Percentiles rank a stretch among this genome's conserved stretches.
Conservation (phyloP, 2,797 vertebrate species). For the Hippoglossus hippoglossus region DNA sequence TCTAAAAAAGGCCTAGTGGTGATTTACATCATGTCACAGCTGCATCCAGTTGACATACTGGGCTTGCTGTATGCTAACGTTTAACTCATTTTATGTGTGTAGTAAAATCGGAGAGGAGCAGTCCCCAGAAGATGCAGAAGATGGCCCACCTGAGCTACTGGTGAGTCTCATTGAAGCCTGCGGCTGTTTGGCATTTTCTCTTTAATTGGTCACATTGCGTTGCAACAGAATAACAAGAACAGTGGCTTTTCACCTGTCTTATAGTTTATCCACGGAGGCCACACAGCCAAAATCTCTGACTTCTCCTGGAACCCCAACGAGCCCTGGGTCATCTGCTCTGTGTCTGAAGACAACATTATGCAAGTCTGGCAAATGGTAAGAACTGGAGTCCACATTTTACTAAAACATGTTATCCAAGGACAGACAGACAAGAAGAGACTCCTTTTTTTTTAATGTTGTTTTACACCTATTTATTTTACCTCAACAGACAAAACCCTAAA, state of each 20-base stretch:
- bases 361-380: constrained; percentile 97
- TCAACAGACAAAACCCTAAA: too few species aligned
- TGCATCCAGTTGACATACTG: neutral
- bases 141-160: constrained; percentile 94
- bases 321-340: constrained; percentile 97
- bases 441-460: neutral
- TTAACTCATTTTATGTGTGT: neutral
- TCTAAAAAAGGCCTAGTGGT: neutral
- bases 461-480: too few species aligned
- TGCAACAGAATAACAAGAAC: neutral
- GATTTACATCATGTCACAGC: neutral
- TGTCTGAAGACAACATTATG: constrained; percentile 98
- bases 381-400: neutral
- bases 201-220: neutral
- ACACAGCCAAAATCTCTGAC: constrained; percentile 96
- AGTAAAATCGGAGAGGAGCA: constrained; percentile 98
- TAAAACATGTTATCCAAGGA: neutral
- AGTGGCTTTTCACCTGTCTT: neutral
- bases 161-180: constrained; percentile 75
- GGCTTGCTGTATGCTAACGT: too few species aligned
- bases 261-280: constrained; percentile 95
- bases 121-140: constrained; percentile 94
- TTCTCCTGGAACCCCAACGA: constrained; percentile 98
- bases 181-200: neutral
- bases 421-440: neutral